Base-by-base conservation (phyloP, 2,888 invertebrate species). In the Acronicta leporina region DNA sequence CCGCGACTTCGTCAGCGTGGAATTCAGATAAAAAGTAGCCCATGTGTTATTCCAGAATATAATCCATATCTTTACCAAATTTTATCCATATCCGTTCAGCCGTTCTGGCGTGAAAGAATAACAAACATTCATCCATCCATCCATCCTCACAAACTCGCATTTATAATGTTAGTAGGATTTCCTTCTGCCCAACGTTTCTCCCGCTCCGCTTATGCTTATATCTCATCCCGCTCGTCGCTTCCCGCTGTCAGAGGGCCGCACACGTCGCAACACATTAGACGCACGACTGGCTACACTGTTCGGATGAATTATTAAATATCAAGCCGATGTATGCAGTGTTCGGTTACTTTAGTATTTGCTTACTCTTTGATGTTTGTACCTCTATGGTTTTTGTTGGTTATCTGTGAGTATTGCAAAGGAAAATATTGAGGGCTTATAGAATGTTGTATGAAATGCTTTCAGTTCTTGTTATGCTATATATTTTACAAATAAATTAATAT, bases 271-370 rank as follows among this genome's bases (percentile, higher is more conserved):
- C 85, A 73, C 76, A 88, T 93, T 91, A 91, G 75, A 79, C 88
- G 91, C 87, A 77, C 88, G 87, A 81, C 77, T 84, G 84, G 73
- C 73, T 87, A 64, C 83, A 79, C 75, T 82, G 87, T 86, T 84
- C 89, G 90, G 87, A 82, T 89, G 88, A 89, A 87, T 90, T 89
- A 91, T 89, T 89, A 87, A 89, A 91, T 89, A 90, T 88, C 86
- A 87, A 85, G 83, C 79, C 81, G 70, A 69, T 79, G 50, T 56
- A 54, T 81, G 57, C 77, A 80, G 85, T 87, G 81, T 89, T 85
- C 75, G 76, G 83, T 88, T 87, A 82, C 86, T 65, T 8, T 45
- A 46, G 55, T 59, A 64, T 75, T 64, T 60, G 67, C 64, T 52
- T 55, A 48, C 65, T 53, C 65, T 72, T 72, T 65, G 68, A 72